Evolutionary conservation across 2,888 invertebrate species (phyloP).

Genomic region (Cryptus viduatorius): DNA sequence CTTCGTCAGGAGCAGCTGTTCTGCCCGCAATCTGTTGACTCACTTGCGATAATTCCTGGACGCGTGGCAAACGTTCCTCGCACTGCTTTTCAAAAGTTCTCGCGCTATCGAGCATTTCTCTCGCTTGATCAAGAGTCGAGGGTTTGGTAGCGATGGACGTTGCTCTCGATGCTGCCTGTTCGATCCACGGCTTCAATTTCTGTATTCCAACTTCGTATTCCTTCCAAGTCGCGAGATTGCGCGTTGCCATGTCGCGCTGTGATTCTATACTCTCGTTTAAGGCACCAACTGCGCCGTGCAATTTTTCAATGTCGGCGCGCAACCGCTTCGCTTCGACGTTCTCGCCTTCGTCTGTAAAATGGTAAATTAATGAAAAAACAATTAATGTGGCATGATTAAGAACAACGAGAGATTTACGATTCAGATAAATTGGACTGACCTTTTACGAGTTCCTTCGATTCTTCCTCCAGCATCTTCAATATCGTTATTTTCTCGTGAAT

Average conservation of each 20-base stretch:
- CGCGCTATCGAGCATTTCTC: constrained; percentile 90
- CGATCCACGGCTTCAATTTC: constrained; percentile 95
- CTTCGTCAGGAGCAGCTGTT: constrained; percentile 92
- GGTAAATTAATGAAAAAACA: neutral
- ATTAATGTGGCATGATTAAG: constrained; percentile 5
- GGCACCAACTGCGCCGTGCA: constrained; percentile 91
- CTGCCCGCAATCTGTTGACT: constrained; percentile 92
- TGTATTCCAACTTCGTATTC: constrained; percentile 92
- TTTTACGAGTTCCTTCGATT: constrained; percentile 90
- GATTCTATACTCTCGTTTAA: constrained; percentile 92
- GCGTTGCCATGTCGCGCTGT: constrained; percentile 91
- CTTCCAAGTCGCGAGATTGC: constrained; percentile 94
- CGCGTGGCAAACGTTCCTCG: constrained; percentile 90
- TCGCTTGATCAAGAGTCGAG: constrained; percentile 92
- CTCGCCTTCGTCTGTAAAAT: constrained; percentile 87
- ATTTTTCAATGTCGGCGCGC: constrained; percentile 90
- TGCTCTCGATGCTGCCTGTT: constrained; percentile 94
- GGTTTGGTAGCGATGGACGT: constrained; percentile 91
- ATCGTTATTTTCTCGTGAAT: constrained; percentile 91
- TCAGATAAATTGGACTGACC: constrained; percentile 72
- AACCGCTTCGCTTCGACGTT: constrained; percentile 91
- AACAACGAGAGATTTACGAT: neutral
- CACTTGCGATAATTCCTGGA: constrained; percentile 91
- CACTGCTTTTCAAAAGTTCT: constrained; percentile 92
- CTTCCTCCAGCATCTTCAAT: constrained; percentile 90